A percentile compares a stretch with the other conserved stretches of the same genome.
phyloP scores from a whole-genome alignment of 1,140 invertebrate species.

The Drosophila dunni region DNA sequence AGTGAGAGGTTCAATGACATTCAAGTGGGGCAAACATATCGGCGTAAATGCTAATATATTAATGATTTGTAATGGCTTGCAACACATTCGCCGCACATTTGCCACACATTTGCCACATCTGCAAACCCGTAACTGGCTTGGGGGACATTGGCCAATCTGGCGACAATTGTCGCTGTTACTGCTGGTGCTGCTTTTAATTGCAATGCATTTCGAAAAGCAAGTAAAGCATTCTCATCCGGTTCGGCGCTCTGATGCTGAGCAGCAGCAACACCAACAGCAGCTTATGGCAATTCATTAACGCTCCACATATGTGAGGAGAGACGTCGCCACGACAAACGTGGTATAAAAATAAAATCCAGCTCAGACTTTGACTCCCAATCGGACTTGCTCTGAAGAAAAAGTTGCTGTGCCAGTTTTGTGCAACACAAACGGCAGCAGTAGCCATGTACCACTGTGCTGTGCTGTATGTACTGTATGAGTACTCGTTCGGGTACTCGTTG shows the following conservation, averaged over 20 bases:
- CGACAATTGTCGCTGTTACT: conserved; percentile 64
- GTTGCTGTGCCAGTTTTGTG: conserved; percentile 80
- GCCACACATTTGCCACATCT: conserved; percentile 24
- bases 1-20: conserved; percentile 59
- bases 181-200: conserved; percentile 67
- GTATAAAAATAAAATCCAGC: conserved; percentile 52
- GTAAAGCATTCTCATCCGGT: conserved; percentile 77
- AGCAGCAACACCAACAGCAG: conserved; percentile 22
- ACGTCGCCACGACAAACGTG: conserved; percentile 7
- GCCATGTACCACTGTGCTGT: conserved; percentile 13
- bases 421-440: conserved; percentile 44
- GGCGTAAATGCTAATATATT: conserved; percentile 71
- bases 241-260: conserved; percentile 61
- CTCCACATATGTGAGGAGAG: conserved; percentile 58
- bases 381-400: conserved; percentile 66
- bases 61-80: conserved; percentile 71
- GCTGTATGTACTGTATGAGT: conserved; percentile 26
- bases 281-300: conserved; percentile 75
- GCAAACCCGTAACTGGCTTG: conserved; percentile 34
- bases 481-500: conserved; percentile 25
- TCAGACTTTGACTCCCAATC: conserved; percentile 18
- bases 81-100: conserved; percentile 50
- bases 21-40: conserved; percentile 52
- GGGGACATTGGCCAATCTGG: conserved; percentile 58
- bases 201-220: conserved; percentile 55